phyloP scores from a whole-genome alignment of 2,888 invertebrate genomes.

The Muschampia staudingeri region DNA sequence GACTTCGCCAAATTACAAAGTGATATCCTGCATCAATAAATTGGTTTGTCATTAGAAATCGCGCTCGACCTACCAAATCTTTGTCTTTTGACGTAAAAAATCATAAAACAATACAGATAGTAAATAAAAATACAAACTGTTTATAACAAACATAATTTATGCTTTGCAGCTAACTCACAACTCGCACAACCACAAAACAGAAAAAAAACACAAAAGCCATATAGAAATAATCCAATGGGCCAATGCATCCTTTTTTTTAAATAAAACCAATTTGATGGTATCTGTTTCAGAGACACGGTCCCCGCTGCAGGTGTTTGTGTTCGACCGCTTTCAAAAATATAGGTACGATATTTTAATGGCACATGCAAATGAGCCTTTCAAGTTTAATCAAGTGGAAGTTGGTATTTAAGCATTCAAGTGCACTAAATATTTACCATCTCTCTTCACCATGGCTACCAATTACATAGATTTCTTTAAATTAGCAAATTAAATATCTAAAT shows the following conservation, averaged over 20 bases:
- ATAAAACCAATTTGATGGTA: constrained; percentile 42
- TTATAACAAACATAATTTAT: neutral
- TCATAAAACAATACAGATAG: neutral
- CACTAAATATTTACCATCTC: constrained; percentile 8
- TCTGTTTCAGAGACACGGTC: constrained; percentile 52
- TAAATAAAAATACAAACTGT: neutral
- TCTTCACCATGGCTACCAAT: neutral
- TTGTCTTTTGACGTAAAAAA: neutral
- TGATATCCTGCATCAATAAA: constrained; percentile 4
- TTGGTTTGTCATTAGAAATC: neutral
- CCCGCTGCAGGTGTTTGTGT: constrained; percentile 51
- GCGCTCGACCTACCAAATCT: neutral
- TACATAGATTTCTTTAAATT: neutral
- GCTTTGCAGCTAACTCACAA: neutral
- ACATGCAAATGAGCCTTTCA: constrained; percentile 67
- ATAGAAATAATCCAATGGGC: constrained; percentile 25
- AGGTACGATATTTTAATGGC: constrained; percentile 55
- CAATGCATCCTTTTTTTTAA: constrained; percentile 28
- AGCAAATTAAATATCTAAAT: neutral
- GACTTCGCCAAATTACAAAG: constrained; percentile 1
- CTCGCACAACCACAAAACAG: neutral
- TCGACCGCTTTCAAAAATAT: constrained; percentile 38
- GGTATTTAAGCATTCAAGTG: neutral
- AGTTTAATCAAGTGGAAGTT: constrained; percentile 55
- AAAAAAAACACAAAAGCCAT: constrained; percentile 5